Percentiles rank a stretch among this genome's conserved stretches.
These are phyloP conservation scores for Meleagris gallopavo DNA, from an alignment of 2,113 vertebrate species.

Conservation along the genomic window DNA sequence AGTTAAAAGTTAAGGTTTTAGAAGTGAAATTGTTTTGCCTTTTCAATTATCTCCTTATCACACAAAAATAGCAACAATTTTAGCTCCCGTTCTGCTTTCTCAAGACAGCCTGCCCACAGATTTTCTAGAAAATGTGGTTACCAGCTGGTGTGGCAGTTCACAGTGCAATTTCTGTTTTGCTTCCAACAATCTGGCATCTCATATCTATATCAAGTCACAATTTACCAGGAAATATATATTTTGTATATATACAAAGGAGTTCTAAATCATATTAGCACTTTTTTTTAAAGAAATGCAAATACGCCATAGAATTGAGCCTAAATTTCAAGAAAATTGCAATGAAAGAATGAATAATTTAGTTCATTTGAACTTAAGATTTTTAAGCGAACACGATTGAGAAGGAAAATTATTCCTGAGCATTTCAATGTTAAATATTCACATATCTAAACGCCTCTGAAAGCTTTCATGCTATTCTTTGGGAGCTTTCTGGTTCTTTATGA, in stretches of 20 bases:
- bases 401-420: not conserved
- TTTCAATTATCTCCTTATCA: slow-evolving; percentile 64
- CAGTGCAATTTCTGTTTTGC: slow-evolving; percentile 69
- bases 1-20: slow-evolving; percentile 37
- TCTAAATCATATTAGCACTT: slow-evolving; percentile 30
- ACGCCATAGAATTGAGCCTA: not conserved
- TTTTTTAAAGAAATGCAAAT: not conserved
- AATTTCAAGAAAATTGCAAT: not conserved
- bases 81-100: slow-evolving; percentile 68
- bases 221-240: slow-evolving; percentile 23
- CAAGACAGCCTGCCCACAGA: slow-evolving; percentile 70
- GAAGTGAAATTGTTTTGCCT: slow-evolving; percentile 51
- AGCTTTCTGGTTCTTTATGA: not conserved
- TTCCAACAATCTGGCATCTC: slow-evolving; percentile 73
- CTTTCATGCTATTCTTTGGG: not conserved
- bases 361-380: not conserved
- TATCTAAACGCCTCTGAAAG: not conserved
- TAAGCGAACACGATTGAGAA: not conserved
- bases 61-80: slow-evolving; percentile 67
- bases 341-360: not conserved
- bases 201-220: slow-evolving; percentile 56
- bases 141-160: slow-evolving; percentile 70
- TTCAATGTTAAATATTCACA: not conserved
- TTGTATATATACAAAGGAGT: not conserved
- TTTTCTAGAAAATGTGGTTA: slow-evolving; percentile 74